Evolutionary conservation across 2,113 vertebrate genomes (phyloP).

Genomic region (Paedocypris sp.): DNA sequence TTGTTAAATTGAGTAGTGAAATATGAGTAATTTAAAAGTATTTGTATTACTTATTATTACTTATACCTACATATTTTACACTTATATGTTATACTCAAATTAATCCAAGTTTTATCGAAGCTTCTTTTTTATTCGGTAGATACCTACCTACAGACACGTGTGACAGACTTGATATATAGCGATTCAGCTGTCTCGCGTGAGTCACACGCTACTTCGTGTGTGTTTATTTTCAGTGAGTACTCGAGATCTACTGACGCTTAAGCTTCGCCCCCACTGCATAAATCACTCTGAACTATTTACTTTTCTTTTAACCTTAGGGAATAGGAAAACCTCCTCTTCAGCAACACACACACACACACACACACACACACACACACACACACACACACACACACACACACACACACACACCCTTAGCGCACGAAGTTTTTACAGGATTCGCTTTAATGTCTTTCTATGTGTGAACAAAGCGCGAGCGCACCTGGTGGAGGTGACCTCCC

Average conservation of each 20-base stretch:
- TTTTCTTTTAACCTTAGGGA: constrained; percentile 39
- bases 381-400: constrained; percentile 1
- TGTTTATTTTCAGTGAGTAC: constrained; percentile 7
- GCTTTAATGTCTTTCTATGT: constrained; percentile 13
- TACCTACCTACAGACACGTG: no score
- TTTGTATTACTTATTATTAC: no score
- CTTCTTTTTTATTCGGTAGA: no score
- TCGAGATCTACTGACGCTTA: not conserved
- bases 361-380: constrained; percentile 15
- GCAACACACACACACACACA: constrained; percentile 19
- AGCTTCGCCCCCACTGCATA: constrained; percentile 29
- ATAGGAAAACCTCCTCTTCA: constrained; percentile 37
- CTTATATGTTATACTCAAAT: no score
- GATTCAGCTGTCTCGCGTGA: not conserved
- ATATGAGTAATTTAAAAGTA: no score
- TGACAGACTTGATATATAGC: not conserved
- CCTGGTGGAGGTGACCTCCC: constrained; percentile 33
- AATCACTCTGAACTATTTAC: constrained; percentile 45
- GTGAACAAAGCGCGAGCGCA: constrained; percentile 32
- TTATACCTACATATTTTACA: no score
- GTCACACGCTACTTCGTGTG: constrained; percentile 2
- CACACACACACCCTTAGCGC: constrained; percentile 8
- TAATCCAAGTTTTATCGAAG: no score
- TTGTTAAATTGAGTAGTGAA: no score
- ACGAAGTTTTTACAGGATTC: constrained; percentile 8